Conservation (phyloP, 2,113 vertebrate species). For the Pachypanchax playfairii region DNA sequence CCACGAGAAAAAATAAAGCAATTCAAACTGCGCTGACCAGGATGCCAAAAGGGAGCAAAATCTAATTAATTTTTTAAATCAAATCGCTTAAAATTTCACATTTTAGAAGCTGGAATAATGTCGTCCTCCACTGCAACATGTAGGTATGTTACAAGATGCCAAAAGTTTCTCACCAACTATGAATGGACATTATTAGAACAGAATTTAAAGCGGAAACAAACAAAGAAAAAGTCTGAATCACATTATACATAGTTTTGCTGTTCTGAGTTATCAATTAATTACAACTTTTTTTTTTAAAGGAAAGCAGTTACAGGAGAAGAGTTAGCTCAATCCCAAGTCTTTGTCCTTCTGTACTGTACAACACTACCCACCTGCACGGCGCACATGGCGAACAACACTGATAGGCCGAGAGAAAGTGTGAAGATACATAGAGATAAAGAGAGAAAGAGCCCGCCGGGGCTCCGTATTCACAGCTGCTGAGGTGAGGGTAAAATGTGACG, state of each 20-base stretch:
- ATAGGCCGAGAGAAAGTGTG: conserved; percentile 72
- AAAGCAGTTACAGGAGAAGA: conserved; percentile 65
- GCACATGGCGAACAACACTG: conserved; percentile 80
- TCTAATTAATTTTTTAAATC: conserved; percentile 22
- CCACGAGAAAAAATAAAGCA: conserved; percentile 42
- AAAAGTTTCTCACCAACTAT: conserved; percentile 36
- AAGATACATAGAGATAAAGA: conserved; percentile 46
- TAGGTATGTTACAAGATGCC: conserved; percentile 53
- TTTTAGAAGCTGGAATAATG: conserved; percentile 55
- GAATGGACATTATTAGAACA: conserved; percentile 8
- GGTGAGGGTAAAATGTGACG: conserved; percentile 72
- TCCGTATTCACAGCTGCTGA: conserved; percentile 83
- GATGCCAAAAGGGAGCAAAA: conserved; percentile 29
- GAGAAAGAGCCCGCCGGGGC: conserved; percentile 49
- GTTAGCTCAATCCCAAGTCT: conserved; percentile 63
- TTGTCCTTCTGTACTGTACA: conserved; percentile 81
- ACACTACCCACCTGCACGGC: conserved; percentile 76
- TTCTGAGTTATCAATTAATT: conserved; percentile 60
- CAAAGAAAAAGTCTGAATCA: conserved; percentile 63
- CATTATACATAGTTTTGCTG: conserved; percentile 64
- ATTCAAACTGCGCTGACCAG: conserved; percentile 19
- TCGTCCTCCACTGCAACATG: conserved; percentile 56
- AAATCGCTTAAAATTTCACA: conserved; percentile 55
- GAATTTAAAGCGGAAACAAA: neutral
- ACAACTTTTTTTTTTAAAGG: conserved; percentile 31